Percentiles rank a stretch among this genome's conserved stretches.
phyloP scores from a whole-genome alignment of 1,140 invertebrate species.

The Cotesia glomerata region DNA sequence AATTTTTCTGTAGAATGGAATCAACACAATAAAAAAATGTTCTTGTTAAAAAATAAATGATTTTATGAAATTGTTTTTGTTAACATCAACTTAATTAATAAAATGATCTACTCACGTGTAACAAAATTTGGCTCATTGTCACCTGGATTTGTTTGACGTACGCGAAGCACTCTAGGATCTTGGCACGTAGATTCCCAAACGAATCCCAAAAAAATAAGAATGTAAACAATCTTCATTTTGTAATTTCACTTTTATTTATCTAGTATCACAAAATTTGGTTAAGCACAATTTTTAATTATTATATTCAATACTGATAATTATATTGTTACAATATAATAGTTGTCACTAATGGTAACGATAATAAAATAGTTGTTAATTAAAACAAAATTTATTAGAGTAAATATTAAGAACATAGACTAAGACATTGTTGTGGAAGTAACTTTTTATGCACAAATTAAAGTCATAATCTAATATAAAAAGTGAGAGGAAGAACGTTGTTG shows the following conservation, averaged over 20 bases:
- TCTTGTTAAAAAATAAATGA: too few relatives aligned
- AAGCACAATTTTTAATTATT: too few relatives aligned
- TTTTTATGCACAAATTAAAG: background rate
- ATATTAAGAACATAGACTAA: background rate
- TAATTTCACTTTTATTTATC: background rate
- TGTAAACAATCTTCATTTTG: conserved; percentile 26
- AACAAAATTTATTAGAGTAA: background rate
- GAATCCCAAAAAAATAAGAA: conserved; percentile 33
- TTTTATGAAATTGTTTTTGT: background rate
- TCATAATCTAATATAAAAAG: conserved; percentile 9
- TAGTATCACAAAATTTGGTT: background rate
- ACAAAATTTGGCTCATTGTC: conserved; percentile 52
- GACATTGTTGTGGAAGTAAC: background rate
- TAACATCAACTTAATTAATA: background rate
- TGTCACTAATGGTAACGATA: too few relatives aligned
- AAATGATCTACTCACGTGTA: conserved; percentile 50
- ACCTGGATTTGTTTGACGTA: conserved; percentile 31
- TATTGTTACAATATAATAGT: background rate
- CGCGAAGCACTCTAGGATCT: conserved; percentile 18
- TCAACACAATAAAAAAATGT: too few relatives aligned
- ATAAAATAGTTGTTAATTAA: background rate
- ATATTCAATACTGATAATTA: too few relatives aligned
- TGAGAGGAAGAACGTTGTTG: conserved; percentile 36
- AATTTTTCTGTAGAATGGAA: too few relatives aligned
- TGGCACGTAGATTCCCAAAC: conserved; percentile 16